phyloP scores from a whole-genome alignment of 2,888 invertebrate genomes.

The Melieria omissa region DNA sequence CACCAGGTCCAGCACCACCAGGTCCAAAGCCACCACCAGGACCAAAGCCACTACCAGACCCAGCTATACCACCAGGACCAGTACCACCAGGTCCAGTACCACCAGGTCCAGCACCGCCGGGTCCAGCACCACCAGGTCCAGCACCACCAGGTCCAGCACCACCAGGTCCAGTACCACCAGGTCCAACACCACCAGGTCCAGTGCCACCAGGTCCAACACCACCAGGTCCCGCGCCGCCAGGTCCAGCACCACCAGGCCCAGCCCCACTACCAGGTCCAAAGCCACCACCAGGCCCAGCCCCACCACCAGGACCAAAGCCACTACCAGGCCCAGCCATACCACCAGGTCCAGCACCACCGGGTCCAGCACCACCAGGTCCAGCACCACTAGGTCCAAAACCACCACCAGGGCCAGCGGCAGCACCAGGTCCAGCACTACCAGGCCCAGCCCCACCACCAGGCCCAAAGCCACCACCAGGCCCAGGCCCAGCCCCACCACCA shows the following conservation, averaged over 20 bases:
- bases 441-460: slow-evolving; percentile 2
- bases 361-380: not conserved
- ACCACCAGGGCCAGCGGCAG: slow-evolving; percentile 24
- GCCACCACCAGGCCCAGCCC: no score
- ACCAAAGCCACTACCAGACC: not conserved
- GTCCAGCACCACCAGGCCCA: not conserved
- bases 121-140: no score
- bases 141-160: not conserved
- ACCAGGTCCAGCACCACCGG: no score
- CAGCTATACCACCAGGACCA: not conserved
- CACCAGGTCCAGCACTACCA: slow-evolving; percentile 24
- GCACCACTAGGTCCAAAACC: not conserved
- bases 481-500: slow-evolving; percentile 1
- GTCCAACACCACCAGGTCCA: slow-evolving; percentile 33
- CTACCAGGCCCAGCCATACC: no score
- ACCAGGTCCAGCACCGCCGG: no score
- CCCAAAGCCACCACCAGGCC: not conserved
- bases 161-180: not conserved
- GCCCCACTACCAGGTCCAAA: slow-evolving; percentile 2
- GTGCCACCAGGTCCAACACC: slow-evolving; percentile 20
- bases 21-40: slow-evolving; percentile 29
- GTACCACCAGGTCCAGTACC: slow-evolving; percentile 1
- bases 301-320: no score
- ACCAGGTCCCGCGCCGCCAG: slow-evolving; percentile 1
- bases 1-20: slow-evolving; percentile 24